These are phyloP conservation scores for Heterodera filipjevi DNA, from an alignment of 2,888 invertebrate species.

Conservation along the genomic window DNA sequence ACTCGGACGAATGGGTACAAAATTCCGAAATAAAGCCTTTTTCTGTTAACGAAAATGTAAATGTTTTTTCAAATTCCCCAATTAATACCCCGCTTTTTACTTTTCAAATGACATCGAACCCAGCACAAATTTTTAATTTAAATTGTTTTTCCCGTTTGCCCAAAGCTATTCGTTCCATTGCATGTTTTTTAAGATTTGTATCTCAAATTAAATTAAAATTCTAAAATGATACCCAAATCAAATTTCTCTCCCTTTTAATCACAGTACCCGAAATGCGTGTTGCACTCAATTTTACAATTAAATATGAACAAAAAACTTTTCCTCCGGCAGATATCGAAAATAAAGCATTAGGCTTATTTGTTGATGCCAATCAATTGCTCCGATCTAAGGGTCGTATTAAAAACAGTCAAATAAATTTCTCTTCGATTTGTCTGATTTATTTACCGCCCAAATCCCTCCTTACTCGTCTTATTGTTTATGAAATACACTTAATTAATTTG, in stretches of 20 bases:
- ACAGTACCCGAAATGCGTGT: neutral
- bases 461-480: neutral
- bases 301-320: neutral
- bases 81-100: no score
- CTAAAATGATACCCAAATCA: neutral
- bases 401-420: neutral
- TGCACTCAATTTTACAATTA: neutral
- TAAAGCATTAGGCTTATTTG: neutral
- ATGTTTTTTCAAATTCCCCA: no score
- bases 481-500: neutral
- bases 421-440: neutral
- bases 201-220: constrained; percentile 35
- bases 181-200: neutral
- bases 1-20: neutral
- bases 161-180: neutral
- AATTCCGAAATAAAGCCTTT: neutral
- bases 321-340: neutral
- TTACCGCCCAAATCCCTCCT: neutral
- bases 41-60: neutral
- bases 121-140: neutral
- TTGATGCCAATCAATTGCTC: neutral
- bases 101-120: no score
- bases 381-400: neutral
- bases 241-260: neutral
- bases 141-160: neutral